Evolutionary conservation across 1,140 invertebrate genomes (phyloP).

Genomic region (Bicyclus anynana): DNA sequence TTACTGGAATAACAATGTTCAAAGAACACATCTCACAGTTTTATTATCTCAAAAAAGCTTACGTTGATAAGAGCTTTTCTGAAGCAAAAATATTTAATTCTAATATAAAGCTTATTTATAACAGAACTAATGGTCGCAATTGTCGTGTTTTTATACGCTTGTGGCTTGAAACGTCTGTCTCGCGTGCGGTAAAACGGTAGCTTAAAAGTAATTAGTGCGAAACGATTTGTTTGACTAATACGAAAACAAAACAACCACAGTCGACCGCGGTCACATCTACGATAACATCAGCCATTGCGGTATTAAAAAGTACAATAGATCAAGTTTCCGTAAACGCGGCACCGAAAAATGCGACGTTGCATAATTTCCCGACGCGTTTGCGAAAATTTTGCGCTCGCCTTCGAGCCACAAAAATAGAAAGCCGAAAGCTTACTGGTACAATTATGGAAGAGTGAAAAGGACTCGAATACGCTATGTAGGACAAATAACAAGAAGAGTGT

Average conservation of each 20-base stretch:
- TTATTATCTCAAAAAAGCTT: background rate
- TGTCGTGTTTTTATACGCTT: slow-evolving; percentile 29
- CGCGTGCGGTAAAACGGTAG: slow-evolving; percentile 44
- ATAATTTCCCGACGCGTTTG: background rate
- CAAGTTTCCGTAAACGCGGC: background rate
- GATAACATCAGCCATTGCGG: slow-evolving; percentile 47
- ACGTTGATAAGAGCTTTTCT: background rate
- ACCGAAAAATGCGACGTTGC: background rate
- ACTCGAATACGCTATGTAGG: slow-evolving; percentile 44
- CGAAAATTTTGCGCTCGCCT: background rate
- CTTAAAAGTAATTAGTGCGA: slow-evolving; percentile 47
- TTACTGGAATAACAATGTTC: background rate
- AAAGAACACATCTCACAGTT: background rate
- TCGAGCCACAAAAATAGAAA: slow-evolving; percentile 16
- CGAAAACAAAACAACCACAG: slow-evolving; percentile 28
- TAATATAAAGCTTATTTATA: slow-evolving; percentile 3
- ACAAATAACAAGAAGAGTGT: slow-evolving; percentile 55
- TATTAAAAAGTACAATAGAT: slow-evolving; percentile 20
- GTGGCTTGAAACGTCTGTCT: slow-evolving; percentile 38
- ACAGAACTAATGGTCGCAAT: slow-evolving; percentile 25
- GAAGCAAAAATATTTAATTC: slow-evolving; percentile 1
- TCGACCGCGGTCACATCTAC: slow-evolving; percentile 20
- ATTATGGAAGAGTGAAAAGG: slow-evolving; percentile 40
- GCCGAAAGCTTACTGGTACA: slow-evolving; percentile 43
- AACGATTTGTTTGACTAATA: slow-evolving; percentile 47